Base-by-base conservation (phyloP, 1,140 invertebrate genomes). In the Macrocentrus cingulum region DNA sequence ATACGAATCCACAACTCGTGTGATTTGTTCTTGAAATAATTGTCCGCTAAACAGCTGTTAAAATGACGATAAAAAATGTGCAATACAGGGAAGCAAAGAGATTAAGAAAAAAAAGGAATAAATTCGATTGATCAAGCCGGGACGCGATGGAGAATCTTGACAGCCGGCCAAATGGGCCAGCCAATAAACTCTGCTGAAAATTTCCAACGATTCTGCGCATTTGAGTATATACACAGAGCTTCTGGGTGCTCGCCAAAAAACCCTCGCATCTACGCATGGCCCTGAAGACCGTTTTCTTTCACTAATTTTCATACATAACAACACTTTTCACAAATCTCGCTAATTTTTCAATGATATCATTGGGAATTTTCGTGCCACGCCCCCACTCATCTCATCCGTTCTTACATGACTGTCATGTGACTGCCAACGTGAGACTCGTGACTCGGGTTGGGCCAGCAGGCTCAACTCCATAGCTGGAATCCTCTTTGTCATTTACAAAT, bases 391-490 rank as follows among this genome's bases (percentile, higher is more conserved):
- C 46, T 54, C 39, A 59, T 66, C 64, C 62, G 61, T 58, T 71
- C 72, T 74, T 75, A 68, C 66, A 66, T 66, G 68, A 71, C 67
- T 66, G 67, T 75, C 73, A 75, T 75, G 73, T 75, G 73, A 75
- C 71, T 67, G 66, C 64, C 72, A 75, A 73, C 69, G 69, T 73
- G 73, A 74, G 66, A 68, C 66, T 73, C 73, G 73, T 75, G 72
- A 74, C 73, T 66, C 34, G 32, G 44, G 18, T 59, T 64, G 65
- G 65, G 65, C 50, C 53, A 50, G 49, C n/a, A n/a, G n/a, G n/a
- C n/a, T n/a, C n/a, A n/a, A 49, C 48, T 32, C 1, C 51, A 11
- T 29, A 1, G n/a, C n/a, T n/a, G n/a, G n/a, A n/a, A n/a, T n/a
- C n/a, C n/a, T n/a, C n/a, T n/a, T 19, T 36, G 13, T 13, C 41